Percentiles rank a stretch among this genome's conserved stretches.
Conservation (phyloP, 23 tunicate species). For the Botrylloides violaceus region DNA sequence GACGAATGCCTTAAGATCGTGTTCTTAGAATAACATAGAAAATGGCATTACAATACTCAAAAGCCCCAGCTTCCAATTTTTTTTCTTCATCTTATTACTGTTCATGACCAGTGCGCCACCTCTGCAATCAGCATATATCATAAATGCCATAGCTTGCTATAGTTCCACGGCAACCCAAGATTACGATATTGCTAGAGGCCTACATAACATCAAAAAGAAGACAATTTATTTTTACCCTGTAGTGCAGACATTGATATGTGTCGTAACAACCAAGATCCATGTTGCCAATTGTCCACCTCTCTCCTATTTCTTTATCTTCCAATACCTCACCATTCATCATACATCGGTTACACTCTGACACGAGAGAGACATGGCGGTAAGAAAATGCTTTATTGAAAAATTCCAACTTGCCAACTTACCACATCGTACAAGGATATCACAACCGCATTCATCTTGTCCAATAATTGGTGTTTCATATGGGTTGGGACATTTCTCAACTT, state of each 20-base stretch:
- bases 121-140: not conserved
- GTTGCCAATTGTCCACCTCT: slow-evolving; percentile 34
- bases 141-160: not conserved
- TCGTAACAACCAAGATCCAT: slow-evolving; percentile 37
- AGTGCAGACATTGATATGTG: slow-evolving; percentile 29
- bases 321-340: slow-evolving; percentile 22
- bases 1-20: too few relatives aligned
- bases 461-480: slow-evolving; percentile 34
- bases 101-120: too few relatives aligned
- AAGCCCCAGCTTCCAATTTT: too few relatives aligned
- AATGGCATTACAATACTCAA: too few relatives aligned
- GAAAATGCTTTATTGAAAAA: not conserved
- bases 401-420: slow-evolving; percentile 19
- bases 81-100: too few relatives aligned
- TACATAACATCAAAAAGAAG: too few relatives aligned
- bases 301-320: slow-evolving; percentile 26
- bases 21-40: too few relatives aligned
- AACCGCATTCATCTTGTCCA: slow-evolving; percentile 34
- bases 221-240: slow-evolving; percentile 41
- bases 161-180: too few relatives aligned
- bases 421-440: slow-evolving; percentile 36
- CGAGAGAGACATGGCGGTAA: not conserved
- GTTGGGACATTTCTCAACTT: slow-evolving; percentile 25
- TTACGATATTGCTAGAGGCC: too few relatives aligned
- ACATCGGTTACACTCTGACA: slow-evolving; percentile 32